Evolutionary conservation across 2,888 invertebrate genomes (phyloP).

Genomic region (Theretra japonica): DNA sequence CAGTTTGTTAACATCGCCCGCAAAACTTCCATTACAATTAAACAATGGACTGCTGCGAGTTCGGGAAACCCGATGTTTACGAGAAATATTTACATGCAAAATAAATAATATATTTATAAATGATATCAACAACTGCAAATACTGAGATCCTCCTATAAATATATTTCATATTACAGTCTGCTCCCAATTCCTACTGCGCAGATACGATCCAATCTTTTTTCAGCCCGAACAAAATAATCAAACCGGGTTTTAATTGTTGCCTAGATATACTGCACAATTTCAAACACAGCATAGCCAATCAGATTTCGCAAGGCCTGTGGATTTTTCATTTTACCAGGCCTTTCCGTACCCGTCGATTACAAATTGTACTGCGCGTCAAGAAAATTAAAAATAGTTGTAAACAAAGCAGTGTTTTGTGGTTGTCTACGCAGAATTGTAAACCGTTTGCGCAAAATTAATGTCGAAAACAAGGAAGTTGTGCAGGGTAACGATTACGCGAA

Average conservation of each 20-base stretch:
- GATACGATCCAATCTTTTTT: conserved; percentile 60
- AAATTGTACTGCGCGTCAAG: conserved; percentile 49
- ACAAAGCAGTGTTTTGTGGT: conserved; percentile 50
- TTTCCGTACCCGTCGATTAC: not conserved
- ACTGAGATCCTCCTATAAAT: conserved; percentile 1
- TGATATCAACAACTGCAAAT: conserved; percentile 15
- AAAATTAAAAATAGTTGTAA: conserved; percentile 64
- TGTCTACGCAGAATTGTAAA: conserved; percentile 40
- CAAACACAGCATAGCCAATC: conserved; percentile 48
- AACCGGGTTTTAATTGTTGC: conserved; percentile 68
- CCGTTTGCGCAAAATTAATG: conserved; percentile 29
- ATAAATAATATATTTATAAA: not conserved
- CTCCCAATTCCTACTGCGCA: conserved; percentile 44
- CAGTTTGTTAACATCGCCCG: not conserved
- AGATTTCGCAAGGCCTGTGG: not conserved
- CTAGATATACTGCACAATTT: conserved; percentile 64
- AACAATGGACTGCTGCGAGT: not conserved
- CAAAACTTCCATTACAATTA: conserved; percentile 18
- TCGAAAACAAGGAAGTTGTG: conserved; percentile 19
- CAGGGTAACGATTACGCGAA: not conserved
- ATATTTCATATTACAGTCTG: not conserved
- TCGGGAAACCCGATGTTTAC: conserved; percentile 24
- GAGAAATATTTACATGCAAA: not conserved
- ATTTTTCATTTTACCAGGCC: not conserved
- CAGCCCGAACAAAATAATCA: conserved; percentile 68